Percentiles rank a stretch among this genome's conserved stretches.
phyloP scores from a whole-genome alignment of 2,113 vertebrate species.

The Antigone vipio region DNA sequence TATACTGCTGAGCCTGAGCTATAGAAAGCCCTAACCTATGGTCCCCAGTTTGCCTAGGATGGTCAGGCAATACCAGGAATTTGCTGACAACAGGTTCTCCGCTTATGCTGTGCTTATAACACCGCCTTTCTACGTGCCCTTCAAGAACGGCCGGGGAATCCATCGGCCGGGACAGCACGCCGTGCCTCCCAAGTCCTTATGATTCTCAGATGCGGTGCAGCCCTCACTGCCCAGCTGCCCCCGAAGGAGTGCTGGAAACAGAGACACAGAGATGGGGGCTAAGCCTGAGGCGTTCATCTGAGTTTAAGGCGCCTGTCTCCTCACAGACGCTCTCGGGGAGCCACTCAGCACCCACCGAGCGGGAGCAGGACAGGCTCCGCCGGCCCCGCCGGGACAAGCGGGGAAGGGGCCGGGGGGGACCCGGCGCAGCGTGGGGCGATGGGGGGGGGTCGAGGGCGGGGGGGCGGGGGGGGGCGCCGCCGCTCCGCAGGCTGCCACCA shows the following conservation, averaged over 20 bases:
- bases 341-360: rapidly evolving
- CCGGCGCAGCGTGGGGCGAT: no score
- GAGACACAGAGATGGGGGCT: neutral
- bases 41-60: rapidly evolving
- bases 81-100: neutral
- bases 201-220: rapidly evolving
- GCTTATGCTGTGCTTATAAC: rapidly evolving
- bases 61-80: neutral
- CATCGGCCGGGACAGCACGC: rapidly evolving
- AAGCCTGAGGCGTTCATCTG: neutral
- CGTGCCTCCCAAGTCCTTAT: rapidly evolving
- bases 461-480: no score
- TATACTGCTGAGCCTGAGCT: rapidly evolving
- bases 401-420: neutral
- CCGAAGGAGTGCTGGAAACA: neutral
- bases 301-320: neutral
- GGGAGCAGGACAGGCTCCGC: neutral
- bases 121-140: rapidly evolving
- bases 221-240: rapidly evolving
- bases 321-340: neutral
- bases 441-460: no score
- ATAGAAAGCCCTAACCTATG: neutral
- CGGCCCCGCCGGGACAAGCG: neutral
- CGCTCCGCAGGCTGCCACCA: constrained; percentile 28
- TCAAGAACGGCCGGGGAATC: rapidly evolving